phyloP scores from a whole-genome alignment of 1,140 invertebrate genomes.

The Atta cephalotes region DNA sequence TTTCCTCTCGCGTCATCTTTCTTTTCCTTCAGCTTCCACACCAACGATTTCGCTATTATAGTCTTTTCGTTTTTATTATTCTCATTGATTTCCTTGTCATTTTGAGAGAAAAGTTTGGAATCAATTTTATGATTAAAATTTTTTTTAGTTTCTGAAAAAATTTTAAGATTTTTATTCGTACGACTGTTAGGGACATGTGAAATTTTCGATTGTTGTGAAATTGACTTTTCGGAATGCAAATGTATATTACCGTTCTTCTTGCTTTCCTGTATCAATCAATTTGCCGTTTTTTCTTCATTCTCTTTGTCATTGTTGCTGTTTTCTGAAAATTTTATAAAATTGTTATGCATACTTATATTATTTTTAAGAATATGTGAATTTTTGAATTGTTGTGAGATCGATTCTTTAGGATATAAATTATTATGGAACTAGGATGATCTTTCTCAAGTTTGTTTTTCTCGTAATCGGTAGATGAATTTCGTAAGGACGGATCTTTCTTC shows the following conservation, averaged over 20 bases:
- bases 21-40: constrained; percentile 3
- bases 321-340: background rate
- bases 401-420: constrained; percentile 1
- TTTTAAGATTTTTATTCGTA: background rate
- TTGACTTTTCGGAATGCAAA: background rate
- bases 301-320: background rate
- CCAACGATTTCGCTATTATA: background rate
- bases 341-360: background rate
- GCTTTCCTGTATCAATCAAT: background rate
- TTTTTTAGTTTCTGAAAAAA: background rate
- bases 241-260: background rate
- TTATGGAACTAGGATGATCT: background rate
- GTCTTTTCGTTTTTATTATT: background rate
- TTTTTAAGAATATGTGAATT: background rate
- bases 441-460: background rate
- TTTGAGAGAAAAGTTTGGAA: background rate
- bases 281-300: background rate
- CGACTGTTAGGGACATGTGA: background rate
- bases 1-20: background rate
- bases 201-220: background rate
- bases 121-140: background rate
- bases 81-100: background rate
- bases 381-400: background rate
- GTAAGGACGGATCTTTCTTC: background rate
- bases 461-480: background rate